Percentiles rank a stretch among this genome's conserved stretches.
Conservation (phyloP, 2,797 vertebrate genomes). For the Myotis findleyi region DNA sequence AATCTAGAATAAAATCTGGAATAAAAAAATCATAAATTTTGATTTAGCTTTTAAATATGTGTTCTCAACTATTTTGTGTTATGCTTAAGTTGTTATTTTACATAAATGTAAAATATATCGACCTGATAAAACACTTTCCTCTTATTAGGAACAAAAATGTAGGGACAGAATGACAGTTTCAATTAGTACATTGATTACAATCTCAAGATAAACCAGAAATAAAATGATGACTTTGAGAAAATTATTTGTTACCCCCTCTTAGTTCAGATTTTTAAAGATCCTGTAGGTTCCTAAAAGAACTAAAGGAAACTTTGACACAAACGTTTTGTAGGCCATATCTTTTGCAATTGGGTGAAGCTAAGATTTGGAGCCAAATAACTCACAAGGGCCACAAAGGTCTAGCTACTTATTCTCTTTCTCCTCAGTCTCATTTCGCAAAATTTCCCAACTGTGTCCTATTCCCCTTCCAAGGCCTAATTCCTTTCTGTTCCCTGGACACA, state of each 20-base stretch:
- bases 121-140: neutral
- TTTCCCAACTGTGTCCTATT: neutral
- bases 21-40: slow-evolving; percentile 2
- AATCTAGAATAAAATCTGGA: neutral
- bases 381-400: neutral
- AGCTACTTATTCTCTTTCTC: neutral
- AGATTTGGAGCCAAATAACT: neutral
- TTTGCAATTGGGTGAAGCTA: neutral
- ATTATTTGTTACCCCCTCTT: neutral
- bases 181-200: neutral
- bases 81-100: neutral
- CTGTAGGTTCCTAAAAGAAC: neutral
- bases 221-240: neutral
- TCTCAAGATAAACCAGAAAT: neutral
- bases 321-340: neutral
- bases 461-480: neutral
- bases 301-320: neutral
- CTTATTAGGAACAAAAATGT: neutral
- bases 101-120: neutral
- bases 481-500: neutral
- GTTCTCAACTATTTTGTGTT: neutral
- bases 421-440: neutral
- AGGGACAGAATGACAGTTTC: neutral
- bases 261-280: neutral
- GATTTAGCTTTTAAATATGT: neutral